Evolutionary conservation across 2,888 invertebrate species (phyloP), one percentile per base, ranked within the genome.

Genomic region (Lutraria lutraria): DNA sequence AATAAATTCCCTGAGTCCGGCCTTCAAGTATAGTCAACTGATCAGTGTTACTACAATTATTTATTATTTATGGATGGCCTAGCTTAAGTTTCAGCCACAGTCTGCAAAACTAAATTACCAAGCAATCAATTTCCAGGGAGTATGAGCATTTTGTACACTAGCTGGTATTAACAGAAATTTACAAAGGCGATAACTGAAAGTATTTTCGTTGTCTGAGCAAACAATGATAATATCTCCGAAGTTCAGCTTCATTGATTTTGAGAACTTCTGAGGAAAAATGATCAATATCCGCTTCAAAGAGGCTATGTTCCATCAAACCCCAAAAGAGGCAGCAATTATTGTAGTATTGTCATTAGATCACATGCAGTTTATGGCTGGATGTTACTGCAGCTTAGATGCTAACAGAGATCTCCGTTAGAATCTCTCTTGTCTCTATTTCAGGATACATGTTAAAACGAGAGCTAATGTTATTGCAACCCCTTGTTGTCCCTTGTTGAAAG

Each of bases 241-340:
- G 63, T 68, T 76, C 76, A 76, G 19, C 16, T 76, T 76, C 34
- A 76, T 76, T 76, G 76, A 76, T 76, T 76, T 76, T 76, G 34
- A 3, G 34, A 76, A 19, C 19, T 31, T 34, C 6, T 31, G 76
- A 31, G 16, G 76, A 34, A 76, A 76, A 34, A 76, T 25, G 76
- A 76, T 76, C 76, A 34, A 76, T 76, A 31, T 76, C 29, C 12
- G 31, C 76, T 31, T 76, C 76, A 76, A 76, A 76, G 76, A 31
- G 34, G 76, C 76, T 76, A 76, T 76, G 31, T 76, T 16, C 19
- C 29, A 25, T 19, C 12, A 76, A 34, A 76, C 29, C 76, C 76
- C 76, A 76, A 34, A 31, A 31, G 31, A 76, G 25, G 31, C 15
- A 4, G 76, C 76, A 76, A 76, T 34, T 76, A 76, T 16, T 31